These are phyloP conservation scores for Callitettix versicolor DNA, from an alignment of 1,140 invertebrate species.

Conservation along the genomic window DNA sequence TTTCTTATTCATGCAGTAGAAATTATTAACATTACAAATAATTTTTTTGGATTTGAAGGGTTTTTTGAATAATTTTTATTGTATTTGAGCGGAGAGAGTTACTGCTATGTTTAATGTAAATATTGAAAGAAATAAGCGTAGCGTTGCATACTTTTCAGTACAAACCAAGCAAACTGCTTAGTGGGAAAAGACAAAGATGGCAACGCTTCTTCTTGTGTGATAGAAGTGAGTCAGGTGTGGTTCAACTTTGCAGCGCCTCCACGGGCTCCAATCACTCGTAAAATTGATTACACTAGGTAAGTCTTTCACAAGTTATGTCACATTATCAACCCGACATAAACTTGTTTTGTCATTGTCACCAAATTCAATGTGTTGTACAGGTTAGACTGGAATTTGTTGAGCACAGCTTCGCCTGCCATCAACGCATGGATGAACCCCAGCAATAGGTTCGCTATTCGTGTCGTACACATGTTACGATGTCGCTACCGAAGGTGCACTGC, in stretches of 20 bases:
- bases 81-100: no score
- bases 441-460: slow-evolving; percentile 73
- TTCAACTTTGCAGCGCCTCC: slow-evolving; percentile 96
- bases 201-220: slow-evolving; percentile 66
- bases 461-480: slow-evolving; percentile 65
- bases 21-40: no score
- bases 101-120: no score
- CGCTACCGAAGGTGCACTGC: slow-evolving; percentile 70
- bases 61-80: no score
- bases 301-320: no score
- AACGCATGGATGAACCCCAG: slow-evolving; percentile 96
- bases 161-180: slow-evolving; percentile 27
- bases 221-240: slow-evolving; percentile 86
- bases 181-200: slow-evolving; percentile 37
- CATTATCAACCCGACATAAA: no score
- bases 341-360: no score
- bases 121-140: no score
- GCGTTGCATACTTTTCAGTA: slow-evolving; percentile 33
- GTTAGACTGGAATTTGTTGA: slow-evolving; percentile 91
- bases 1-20: no score
- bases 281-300: slow-evolving; percentile 87
- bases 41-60: no score
- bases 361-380: no score
- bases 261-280: slow-evolving; percentile 82
- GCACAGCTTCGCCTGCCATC: slow-evolving; percentile 89